Percentiles rank a stretch among this genome's conserved stretches.
Conservation (phyloP, 2,888 invertebrate genomes). For the Zhuqinia jingwanae region DNA sequence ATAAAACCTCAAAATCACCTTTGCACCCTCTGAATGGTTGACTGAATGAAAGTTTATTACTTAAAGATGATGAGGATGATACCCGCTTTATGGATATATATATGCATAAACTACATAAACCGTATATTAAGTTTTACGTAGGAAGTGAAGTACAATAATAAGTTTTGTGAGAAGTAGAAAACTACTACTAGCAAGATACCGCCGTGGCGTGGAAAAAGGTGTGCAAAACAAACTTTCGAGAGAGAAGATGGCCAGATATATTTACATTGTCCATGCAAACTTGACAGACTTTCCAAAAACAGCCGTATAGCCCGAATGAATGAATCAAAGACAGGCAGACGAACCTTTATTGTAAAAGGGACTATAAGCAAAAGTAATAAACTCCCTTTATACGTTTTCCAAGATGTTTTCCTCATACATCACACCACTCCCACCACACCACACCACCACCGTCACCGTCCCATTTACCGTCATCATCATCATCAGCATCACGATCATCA, state of each 20-base stretch:
- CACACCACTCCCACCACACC: neutral
- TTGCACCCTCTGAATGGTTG: conserved; percentile 19
- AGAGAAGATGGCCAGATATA: neutral
- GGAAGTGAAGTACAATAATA: no score
- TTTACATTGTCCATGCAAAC: conserved; percentile 49
- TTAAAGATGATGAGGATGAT: neutral
- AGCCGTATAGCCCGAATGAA: neutral
- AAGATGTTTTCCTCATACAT: conserved; percentile 14
- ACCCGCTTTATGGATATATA: neutral
- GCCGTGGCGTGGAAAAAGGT: no score
- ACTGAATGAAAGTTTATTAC: conserved; percentile 49
- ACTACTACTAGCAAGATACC: no score
- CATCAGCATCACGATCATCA: neutral
- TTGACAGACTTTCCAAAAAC: conserved; percentile 2
- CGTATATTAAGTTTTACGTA: no score
- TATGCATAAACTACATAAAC: no score
- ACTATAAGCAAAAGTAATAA: conserved; percentile 41
- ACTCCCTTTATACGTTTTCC: conserved; percentile 37
- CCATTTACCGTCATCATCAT: conserved; percentile 35
- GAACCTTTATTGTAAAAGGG: neutral
- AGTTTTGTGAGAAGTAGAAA: no score
- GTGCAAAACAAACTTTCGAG: neutral
- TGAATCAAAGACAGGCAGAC: neutral
- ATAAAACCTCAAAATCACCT: conserved; percentile 51
- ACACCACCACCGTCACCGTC: neutral